Evolutionary conservation across 2,888 invertebrate genomes (phyloP).

Genomic region (Stenurella melanura): DNA sequence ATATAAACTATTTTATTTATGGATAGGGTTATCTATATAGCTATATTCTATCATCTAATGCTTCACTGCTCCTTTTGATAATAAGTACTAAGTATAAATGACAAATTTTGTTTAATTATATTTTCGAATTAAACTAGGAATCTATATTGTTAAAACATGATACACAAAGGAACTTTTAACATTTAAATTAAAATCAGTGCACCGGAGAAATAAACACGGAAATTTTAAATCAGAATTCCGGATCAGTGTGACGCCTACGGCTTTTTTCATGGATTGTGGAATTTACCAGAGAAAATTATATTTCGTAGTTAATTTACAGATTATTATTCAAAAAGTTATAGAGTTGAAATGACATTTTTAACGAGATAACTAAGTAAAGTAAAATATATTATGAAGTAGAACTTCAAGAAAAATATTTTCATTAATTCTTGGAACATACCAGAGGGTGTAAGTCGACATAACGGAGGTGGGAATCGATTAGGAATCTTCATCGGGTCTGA

Average conservation of each 20-base stretch:
- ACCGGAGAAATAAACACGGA: not conserved
- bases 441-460: too few species aligned
- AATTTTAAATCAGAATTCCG: not conserved
- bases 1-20: slow-evolving; percentile 17
- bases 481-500: too few species aligned
- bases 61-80: not conserved
- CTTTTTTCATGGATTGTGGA: not conserved
- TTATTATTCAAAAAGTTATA: too few species aligned
- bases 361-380: too few species aligned
- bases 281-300: not conserved
- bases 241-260: not conserved
- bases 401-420: too few species aligned
- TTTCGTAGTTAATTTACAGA: not conserved
- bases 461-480: too few species aligned
- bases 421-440: too few species aligned
- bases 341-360: too few species aligned
- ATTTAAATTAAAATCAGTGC: not conserved
- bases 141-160: not conserved
- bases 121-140: not conserved
- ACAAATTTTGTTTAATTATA: not conserved
- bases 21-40: slow-evolving; percentile 15
- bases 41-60: not conserved
- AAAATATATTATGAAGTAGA: too few species aligned
- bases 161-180: not conserved
- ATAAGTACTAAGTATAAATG: not conserved